These are phyloP conservation scores for Anabacerthia variegaticeps DNA, from an alignment of 2,797 vertebrate species.

Conservation along the genomic window DNA sequence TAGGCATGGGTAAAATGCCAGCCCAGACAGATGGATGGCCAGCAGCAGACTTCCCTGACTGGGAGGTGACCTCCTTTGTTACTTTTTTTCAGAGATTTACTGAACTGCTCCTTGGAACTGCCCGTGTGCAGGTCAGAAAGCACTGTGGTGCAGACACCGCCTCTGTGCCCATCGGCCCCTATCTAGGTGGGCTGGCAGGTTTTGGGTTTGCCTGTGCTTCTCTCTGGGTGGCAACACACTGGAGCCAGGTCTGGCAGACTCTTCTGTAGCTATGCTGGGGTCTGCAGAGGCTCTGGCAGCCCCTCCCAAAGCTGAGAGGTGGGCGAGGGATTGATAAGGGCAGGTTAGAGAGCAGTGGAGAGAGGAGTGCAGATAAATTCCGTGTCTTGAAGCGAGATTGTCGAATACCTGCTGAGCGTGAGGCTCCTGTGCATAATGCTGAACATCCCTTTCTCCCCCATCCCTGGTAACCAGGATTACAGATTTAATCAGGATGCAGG, in stretches of 20 bases:
- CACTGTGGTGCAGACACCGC: background rate
- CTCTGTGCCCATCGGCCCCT: rapidly evolving
- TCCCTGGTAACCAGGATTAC: background rate
- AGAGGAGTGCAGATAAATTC: background rate
- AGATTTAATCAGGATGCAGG: conserved; percentile 70
- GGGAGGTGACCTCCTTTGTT: background rate
- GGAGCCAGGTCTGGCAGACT: background rate
- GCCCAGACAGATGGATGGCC: too few species aligned
- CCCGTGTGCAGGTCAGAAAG: rapidly evolving
- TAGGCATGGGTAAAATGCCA: rapidly evolving
- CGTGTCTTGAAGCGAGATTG: rapidly evolving
- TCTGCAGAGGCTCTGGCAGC: background rate
- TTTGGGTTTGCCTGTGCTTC: too few species aligned
- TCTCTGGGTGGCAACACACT: too few species aligned
- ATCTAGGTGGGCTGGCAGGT: rapidly evolving
- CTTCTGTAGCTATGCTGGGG: rapidly evolving
- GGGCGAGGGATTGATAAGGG: rapidly evolving
- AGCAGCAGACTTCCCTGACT: background rate
- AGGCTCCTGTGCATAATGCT: background rate
- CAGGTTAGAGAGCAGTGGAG: background rate
- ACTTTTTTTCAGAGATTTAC: background rate
- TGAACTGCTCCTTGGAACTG: background rate
- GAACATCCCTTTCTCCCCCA: background rate
- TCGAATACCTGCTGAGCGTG: background rate
- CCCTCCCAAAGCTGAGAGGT: background rate